Evolutionary conservation across 2,888 invertebrate species (phyloP).

Genomic region (Diachrysia chrysitis): DNA sequence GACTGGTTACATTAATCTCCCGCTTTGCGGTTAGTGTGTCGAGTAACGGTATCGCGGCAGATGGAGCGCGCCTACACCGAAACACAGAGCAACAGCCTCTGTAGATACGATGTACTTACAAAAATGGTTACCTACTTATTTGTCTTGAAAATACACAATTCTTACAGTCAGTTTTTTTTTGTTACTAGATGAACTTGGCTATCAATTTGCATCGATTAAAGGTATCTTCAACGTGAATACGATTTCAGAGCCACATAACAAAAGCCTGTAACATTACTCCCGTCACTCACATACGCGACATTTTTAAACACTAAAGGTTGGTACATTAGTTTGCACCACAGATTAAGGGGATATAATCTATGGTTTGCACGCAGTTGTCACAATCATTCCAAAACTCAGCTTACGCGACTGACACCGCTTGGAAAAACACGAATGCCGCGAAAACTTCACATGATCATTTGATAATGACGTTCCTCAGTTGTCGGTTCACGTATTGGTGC

Average conservation of each 20-base stretch:
- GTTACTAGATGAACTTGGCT: not conserved
- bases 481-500: too few species aligned
- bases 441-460: too few species aligned
- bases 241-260: not conserved
- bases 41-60: slow-evolving; percentile 82
- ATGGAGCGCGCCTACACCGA: slow-evolving; percentile 80
- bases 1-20: slow-evolving; percentile 86
- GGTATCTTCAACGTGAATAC: not conserved
- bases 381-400: too few species aligned
- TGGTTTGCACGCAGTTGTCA: too few species aligned
- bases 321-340: not conserved
- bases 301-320: not conserved
- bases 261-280: not conserved
- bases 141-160: not conserved
- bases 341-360: not conserved
- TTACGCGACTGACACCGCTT: too few species aligned
- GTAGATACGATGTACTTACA: slow-evolving; percentile 54
- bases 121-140: slow-evolving; percentile 10
- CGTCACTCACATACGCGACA: not conserved
- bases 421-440: too few species aligned
- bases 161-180: not conserved
- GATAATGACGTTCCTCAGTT: too few species aligned
- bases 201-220: too few species aligned
- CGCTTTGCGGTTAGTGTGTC: slow-evolving; percentile 85
- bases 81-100: slow-evolving; percentile 71